Conservation (phyloP, 92 coral and sea anemone species). For the Paragorgia papillata region DNA sequence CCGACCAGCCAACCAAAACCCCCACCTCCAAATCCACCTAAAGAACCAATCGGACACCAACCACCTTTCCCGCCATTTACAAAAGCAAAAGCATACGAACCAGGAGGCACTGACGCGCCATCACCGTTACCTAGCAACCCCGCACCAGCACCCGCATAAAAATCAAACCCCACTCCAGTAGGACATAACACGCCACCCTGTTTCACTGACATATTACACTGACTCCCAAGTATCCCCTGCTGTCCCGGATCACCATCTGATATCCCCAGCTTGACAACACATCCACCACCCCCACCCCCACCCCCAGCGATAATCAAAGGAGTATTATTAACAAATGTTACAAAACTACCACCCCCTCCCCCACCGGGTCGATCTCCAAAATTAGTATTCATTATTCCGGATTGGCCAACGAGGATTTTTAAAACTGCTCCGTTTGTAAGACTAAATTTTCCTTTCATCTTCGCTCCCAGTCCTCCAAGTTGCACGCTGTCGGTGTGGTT, state of each 20-base stretch:
- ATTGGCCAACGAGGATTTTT: conserved; percentile 84
- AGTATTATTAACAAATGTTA: conserved; percentile 49
- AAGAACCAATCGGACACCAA: conserved; percentile 1
- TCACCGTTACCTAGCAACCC: conserved; percentile 61
- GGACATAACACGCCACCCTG: conserved; percentile 61
- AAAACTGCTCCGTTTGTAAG: conserved; percentile 53
- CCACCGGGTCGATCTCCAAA: conserved; percentile 74
- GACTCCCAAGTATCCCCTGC: conserved; percentile 62
- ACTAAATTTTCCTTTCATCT: conserved; percentile 60
- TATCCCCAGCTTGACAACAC: conserved; percentile 14
- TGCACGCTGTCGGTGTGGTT: conserved; percentile 12
- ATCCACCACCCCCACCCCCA: conserved; percentile 91
- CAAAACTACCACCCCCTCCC: conserved; percentile 99
- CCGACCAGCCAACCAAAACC: conserved; percentile 64
- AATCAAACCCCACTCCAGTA: background rate
- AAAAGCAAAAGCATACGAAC: conserved; percentile 71
- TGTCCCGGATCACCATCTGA: conserved; percentile 77
- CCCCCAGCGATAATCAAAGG: conserved; percentile 91
- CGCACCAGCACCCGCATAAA: conserved; percentile 50
- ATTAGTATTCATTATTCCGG: conserved; percentile 47
- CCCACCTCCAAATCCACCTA: conserved; percentile 96
- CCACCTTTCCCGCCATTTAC: conserved; percentile 78
- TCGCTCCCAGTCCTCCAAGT: conserved; percentile 86
- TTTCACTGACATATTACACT: conserved; percentile 63
- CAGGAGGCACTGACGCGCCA: conserved; percentile 35